Conservation (phyloP, 1,140 invertebrate species). For the Ridgeia piscesae region DNA sequence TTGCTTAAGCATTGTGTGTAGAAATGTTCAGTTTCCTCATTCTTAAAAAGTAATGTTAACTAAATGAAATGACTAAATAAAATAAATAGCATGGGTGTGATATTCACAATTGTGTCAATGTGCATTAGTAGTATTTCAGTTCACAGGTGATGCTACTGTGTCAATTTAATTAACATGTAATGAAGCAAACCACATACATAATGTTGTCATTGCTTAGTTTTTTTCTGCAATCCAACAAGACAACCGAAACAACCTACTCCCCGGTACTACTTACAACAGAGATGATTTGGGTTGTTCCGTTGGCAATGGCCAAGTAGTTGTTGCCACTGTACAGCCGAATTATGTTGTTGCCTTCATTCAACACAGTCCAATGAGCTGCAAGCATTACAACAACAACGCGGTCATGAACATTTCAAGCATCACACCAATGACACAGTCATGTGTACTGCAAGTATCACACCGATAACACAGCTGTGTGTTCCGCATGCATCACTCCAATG, state of each 20-base stretch:
- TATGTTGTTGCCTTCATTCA: conserved; percentile 49
- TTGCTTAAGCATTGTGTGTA: too few relatives aligned
- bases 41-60: too few relatives aligned
- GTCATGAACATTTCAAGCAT: not conserved
- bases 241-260: not conserved
- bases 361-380: conserved; percentile 50
- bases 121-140: not conserved
- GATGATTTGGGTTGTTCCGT: conserved; percentile 40
- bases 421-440: conserved; percentile 42
- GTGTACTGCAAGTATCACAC: conserved; percentile 37
- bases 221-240: too few relatives aligned
- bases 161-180: too few relatives aligned
- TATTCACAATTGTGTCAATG: not conserved
- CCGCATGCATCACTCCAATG: too few relatives aligned
- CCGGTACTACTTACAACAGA: conserved; percentile 39
- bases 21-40: too few relatives aligned
- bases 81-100: too few relatives aligned
- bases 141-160: too few relatives aligned
- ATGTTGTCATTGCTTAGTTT: too few relatives aligned
- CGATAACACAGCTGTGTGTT: not conserved
- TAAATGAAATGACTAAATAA: too few relatives aligned
- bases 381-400: conserved; percentile 15
- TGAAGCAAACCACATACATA: too few relatives aligned
- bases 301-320: conserved; percentile 50
- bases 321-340: conserved; percentile 53